Conservation (phyloP, 1,140 invertebrate genomes). For the Calliopsis andreniformis region DNA sequence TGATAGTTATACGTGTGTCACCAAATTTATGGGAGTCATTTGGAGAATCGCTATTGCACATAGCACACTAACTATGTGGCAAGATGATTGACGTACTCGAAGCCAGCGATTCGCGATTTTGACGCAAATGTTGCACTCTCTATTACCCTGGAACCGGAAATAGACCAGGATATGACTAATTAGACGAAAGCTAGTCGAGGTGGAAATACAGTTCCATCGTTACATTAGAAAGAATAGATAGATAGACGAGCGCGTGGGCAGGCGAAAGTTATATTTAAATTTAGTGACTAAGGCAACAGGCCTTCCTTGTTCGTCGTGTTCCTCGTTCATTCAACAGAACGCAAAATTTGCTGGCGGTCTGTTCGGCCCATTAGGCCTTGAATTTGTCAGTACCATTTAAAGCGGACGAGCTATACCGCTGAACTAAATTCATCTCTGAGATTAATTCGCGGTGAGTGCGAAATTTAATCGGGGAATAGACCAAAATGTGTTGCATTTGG, state of each 20-base stretch:
- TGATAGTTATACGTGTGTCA: too few relatives aligned
- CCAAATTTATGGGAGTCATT: too few relatives aligned
- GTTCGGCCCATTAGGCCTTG: conserved; percentile 15
- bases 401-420: conserved; percentile 7
- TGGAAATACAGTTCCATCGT: not conserved
- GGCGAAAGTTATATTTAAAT: conserved; percentile 47
- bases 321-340: conserved; percentile 60
- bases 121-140: not conserved
- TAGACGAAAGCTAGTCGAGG: not conserved
- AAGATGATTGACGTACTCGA: too few relatives aligned
- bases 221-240: conserved; percentile 26
- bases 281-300: conserved; percentile 53
- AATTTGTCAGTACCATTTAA: conserved; percentile 37
- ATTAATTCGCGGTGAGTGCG: not conserved
- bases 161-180: not conserved
- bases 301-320: not conserved
- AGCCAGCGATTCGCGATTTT: not conserved
- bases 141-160: not conserved
- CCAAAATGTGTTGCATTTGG: too few relatives aligned
- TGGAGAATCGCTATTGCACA: too few relatives aligned
- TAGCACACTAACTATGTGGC: too few relatives aligned
- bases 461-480: not conserved
- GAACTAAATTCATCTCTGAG: not conserved
- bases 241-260: conserved; percentile 31
- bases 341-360: conserved; percentile 48